Evolutionary conservation across 2,113 vertebrate genomes (phyloP).

Genomic region (Vanacampus margaritifer): DNA sequence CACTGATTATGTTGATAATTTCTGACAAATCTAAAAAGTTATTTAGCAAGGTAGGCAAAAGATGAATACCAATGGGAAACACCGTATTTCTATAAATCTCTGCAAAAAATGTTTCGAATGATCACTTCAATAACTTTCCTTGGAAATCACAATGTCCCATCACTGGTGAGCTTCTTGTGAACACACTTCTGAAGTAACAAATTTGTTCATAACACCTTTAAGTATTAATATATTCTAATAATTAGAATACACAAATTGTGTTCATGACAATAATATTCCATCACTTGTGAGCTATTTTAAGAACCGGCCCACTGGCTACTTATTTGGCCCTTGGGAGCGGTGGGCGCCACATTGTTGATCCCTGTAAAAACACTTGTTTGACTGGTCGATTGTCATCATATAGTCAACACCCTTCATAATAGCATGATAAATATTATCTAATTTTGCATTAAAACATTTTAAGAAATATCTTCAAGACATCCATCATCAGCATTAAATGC

Average conservation of each 20-base stretch:
- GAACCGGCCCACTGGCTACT: not conserved
- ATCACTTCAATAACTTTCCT: not conserved
- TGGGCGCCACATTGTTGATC: not conserved
- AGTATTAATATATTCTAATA: too few species aligned
- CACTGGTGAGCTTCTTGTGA: not conserved
- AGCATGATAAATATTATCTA: too few species aligned
- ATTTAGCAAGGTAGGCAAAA: not conserved
- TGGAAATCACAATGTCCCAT: not conserved
- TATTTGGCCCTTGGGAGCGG: not conserved
- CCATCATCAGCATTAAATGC: too few species aligned
- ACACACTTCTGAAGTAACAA: too few species aligned
- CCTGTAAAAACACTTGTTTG: too few species aligned
- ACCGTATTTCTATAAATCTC: not conserved
- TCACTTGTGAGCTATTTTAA: not conserved
- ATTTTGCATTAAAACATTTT: too few species aligned
- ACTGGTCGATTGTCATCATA: not conserved
- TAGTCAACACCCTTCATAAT: too few species aligned
- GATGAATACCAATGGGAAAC: not conserved
- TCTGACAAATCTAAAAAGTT: not conserved
- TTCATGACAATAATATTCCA: too few species aligned
- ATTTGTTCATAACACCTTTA: too few species aligned
- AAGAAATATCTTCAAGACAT: too few species aligned
- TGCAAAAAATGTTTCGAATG: not conserved
- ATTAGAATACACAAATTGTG: too few species aligned
- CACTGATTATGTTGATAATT: not conserved